Evolutionary conservation across 2,113 vertebrate genomes (phyloP), one percentile per base, ranked within the genome.

Genomic region (Odontophorus gujanensis): DNA sequence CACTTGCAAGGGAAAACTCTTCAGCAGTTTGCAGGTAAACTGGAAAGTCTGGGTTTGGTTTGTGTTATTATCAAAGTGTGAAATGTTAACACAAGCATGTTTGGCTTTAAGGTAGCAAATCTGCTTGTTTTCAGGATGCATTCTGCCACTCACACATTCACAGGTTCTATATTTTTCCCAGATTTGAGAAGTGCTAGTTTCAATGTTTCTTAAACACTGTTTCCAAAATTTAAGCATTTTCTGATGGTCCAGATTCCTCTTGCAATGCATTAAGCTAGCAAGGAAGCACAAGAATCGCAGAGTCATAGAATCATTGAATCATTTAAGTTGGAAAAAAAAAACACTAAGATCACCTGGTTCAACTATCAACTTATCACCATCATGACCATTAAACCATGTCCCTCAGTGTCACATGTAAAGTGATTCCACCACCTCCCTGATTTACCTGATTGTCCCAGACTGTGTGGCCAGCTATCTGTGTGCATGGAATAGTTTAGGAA

Each of bases 401-500:
- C 24, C 50, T 51, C 50, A 51, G 50, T 51, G 50, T 51, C 50
- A 51, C 50, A 51, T 26, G 24, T 51, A 51, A 13, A 51, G 24
- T 25, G 50, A 51, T 51, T 51, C 24, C 7, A 51, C 7, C 24
- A 26, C 50, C 24, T 51, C 50, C 24, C 13, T 26, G 43, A 59
- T 57, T 73, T 22, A 25, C 5, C 0, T 17, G 8, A 9, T 17
- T 4, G 1, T 16, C 13, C 42, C 28, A 81, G 57, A 20, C 8
- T 76, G 4, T 51, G 72, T 22, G 26, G 9, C 38, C 21, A 3
- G 0, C 2, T 34, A 16, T 24, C 40, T 24, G 26, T 28, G 20
- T 5, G 4, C 20, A 25, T 0, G 1, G 1, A 6, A 21, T 13
- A 34, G 20, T 36, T 48, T 75, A 62, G 48, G n/a, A 51, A 73